Evolutionary conservation across 2,888 invertebrate species (phyloP), one percentile per base, ranked within the genome.

Genomic region (Notocelia uddmanniana): DNA sequence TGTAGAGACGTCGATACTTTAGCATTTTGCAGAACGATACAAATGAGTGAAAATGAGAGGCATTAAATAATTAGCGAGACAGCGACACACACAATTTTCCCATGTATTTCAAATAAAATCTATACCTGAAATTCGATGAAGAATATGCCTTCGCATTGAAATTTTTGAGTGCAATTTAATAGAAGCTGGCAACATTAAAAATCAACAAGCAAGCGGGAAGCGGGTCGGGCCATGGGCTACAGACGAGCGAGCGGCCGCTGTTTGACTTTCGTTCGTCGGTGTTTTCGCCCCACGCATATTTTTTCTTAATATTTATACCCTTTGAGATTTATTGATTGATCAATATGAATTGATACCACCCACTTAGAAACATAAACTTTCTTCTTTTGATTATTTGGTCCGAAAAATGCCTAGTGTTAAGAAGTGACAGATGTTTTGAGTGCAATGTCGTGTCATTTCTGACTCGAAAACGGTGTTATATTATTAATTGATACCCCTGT

Each of bases 361-460:
- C 1, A 31, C 50, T n/a, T 9, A 37, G 18, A 58, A 19, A 11
- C 45, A 23, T 10, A 26, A 45, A 19, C 57, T 70, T 64, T 68
- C 31, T 26, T 19, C 11, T 15, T 62, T 50, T 41, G 21, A 54
- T 37, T 57, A 37, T 26, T 68, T 23, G 63, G 15, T 21, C 45
- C 72, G 77, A 80, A 81, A 87, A 84, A 89, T 89, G 86, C 76
- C 76, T 74, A 76, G 78, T 80, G 77, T 77, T 81, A 82, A 78
- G 78, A 75, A 85, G 87, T 91, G 89, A 88, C 92, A 90, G 87
- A 89, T 90, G 89, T 85, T 87, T 66, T 81, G 80, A 79, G 84
- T 85, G 84, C 73, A 85, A 86, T 85, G 85, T 55, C 67, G 54
- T 48, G 48, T 67, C 60, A 41, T 72, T 67, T 67, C 48, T 67